Evolutionary conservation across 1,140 invertebrate species (phyloP), one percentile per base, ranked within the genome.

Genomic region (Adoxophyes honmai): DNA sequence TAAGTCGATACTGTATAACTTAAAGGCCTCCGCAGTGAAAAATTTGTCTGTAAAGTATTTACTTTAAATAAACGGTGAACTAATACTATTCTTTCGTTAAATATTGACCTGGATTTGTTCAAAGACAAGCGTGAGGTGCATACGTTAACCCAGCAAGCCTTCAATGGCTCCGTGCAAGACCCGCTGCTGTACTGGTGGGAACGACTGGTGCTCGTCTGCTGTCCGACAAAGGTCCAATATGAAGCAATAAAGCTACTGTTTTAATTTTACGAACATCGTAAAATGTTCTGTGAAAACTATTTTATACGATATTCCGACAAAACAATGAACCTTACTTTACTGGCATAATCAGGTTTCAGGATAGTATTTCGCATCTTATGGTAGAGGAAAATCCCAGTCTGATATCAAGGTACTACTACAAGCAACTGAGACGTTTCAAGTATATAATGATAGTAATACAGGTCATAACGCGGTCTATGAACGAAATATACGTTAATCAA

Each of bases 1-100:
- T 88, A 88, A 88, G 85, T 88, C 83, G 77, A 81, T 82, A 84
- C 86, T 82, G 82, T 76, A 82, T 81, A 86, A 78, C 67, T 79
- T 82, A 75, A 75, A 63, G 74, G 78, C 80, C 77, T 77, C 74
- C 60, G 66, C 70, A 74, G 54, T 67, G 66, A 69, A 66, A 64
- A 53, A 67, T 57, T 62, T 37, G 64, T 58, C 38, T 84, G 81
- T 88, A 83, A 81, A 79, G 63, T 70, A 69, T 82, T 84, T 80
- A 62, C 77, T 77, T 59, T 63, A 75, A 88, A 88, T 88, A 88
- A 88, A 88, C 78, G 72, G 64, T 86, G 71, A 81, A 79, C 67
- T 59, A 33, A 57, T 57, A 75, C 66, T 58, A 73, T 71, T 82
- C 59, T 84, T 86, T 81, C 71, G 77, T 81, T 84, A 66, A 75